These are phyloP conservation scores for Loris lydekkerianus DNA, from an alignment of 2,797 vertebrate genomes.

Conservation along the genomic window DNA sequence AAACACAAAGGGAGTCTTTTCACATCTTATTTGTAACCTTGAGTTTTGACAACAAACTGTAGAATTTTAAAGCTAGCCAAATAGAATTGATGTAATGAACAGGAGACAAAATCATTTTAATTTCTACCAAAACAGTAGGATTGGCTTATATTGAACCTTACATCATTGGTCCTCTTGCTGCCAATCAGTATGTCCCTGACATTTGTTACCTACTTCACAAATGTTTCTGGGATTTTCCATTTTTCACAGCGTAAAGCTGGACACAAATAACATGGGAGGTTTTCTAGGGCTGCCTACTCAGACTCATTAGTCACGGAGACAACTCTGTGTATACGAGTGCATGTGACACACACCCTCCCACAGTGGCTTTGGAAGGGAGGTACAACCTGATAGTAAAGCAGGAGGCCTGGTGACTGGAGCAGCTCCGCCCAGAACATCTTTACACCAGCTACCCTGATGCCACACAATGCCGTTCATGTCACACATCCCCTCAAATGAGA, in stretches of 20 bases:
- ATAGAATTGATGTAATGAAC: neutral
- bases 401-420: neutral
- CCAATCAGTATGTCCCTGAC: neutral
- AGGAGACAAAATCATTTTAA: conserved; percentile 19
- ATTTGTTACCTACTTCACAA: neutral
- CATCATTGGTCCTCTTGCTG: neutral
- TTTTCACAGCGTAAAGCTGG: conserved; percentile 40
- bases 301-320: neutral
- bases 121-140: neutral
- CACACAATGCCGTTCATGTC: neutral
- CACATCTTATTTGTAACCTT: conserved; percentile 9
- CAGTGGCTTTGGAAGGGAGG: neutral
- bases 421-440: neutral
- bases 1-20: neutral
- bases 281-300: neutral
- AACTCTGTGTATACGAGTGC: accelerated
- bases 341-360: too few relatives aligned
- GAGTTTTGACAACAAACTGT: neutral
- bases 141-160: neutral
- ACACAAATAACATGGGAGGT: neutral
- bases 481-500: neutral
- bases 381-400: neutral
- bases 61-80: neutral
- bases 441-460: too few relatives aligned
- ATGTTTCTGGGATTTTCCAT: neutral